Evolutionary conservation across 1,140 invertebrate genomes (phyloP), one percentile per base, ranked within the genome.

Genomic region (Dreissena polymorpha): DNA sequence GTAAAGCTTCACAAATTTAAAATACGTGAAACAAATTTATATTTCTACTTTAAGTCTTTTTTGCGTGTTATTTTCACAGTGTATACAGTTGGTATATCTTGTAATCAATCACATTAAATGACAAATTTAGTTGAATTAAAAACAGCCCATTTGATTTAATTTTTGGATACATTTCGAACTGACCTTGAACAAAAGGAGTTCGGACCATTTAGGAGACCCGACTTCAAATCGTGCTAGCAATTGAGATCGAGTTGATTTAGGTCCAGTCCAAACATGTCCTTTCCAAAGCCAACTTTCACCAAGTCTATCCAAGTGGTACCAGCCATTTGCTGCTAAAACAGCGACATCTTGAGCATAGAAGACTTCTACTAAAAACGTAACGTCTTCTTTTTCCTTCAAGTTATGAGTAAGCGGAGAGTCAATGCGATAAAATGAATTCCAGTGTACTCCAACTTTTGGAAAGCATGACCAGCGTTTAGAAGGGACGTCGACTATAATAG

Each of bases 171-270:
- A n/a, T n/a, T n/a, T n/a, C n/a, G 18, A 1, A 18, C 18, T 78
- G 68, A 79, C 76, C 76, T 79, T 79, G 76, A 68, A 79, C 76
- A 39, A 79, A 12, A 79, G 51, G 21, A 79, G 67, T 10, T 69
- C 65, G 8, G 76, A 69, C 65, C 67, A 79, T 70, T 57, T 79
- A 57, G 68, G 65, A 5, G 76, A 79, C 14, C 76, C 76, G 1
- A 29, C 49, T 13, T 79, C 76, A 49, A 79, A 79, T 70, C 76
- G 53, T 18, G 76, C 67, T 49, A 55, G 25, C 21, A 79, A 50
- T 21, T 49, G 21, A 70, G 49, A 79, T 57, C 25, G 27, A 18
- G 76, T 79, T 23, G 76, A 79, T 60, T 79, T 79, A 39, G 76
- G 65, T 7, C 76, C 76, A 49, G 65, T 70, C 65, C 50, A 70